phyloP scores from a whole-genome alignment of 2,888 invertebrate genomes.

The Parasteatoda lunata region DNA sequence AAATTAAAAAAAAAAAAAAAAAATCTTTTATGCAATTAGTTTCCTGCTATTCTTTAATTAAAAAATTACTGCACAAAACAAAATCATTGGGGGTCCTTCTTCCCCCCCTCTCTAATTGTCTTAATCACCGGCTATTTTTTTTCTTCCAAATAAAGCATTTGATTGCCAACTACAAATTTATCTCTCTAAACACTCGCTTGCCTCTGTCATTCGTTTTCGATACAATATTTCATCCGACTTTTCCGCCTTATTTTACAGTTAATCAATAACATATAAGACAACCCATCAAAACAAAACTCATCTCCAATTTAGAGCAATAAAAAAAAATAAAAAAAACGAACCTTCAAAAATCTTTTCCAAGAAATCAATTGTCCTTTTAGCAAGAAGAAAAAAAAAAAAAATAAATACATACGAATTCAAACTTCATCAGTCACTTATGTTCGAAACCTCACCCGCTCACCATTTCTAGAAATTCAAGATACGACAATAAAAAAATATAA shows the following conservation, averaged over 20 bases:
- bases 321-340: constrained; percentile 8
- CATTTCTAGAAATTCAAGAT: constrained; percentile 27
- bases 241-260: constrained; percentile 54
- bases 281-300: constrained; percentile 8
- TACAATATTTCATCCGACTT: constrained; percentile 58
- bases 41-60: no score
- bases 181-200: no score
- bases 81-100: no score
- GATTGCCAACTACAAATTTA: no score
- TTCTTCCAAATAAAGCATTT: no score
- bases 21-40: no score
- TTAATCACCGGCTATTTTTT: no score
- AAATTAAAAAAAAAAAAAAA: no score
- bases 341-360: constrained; percentile 19
- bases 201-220: constrained; percentile 21
- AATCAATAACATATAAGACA: constrained; percentile 48
- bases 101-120: no score
- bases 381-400: constrained; percentile 17
- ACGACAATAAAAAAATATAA: constrained; percentile 8
- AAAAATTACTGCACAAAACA: no score
- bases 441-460: neutral
- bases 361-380: constrained; percentile 30
- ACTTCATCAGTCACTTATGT: constrained; percentile 57
- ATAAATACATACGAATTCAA: constrained; percentile 51
- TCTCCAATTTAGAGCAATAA: constrained; percentile 9